Evolutionary conservation across 2,888 invertebrate species (phyloP).

Genomic region (Vesta saturnalis): DNA sequence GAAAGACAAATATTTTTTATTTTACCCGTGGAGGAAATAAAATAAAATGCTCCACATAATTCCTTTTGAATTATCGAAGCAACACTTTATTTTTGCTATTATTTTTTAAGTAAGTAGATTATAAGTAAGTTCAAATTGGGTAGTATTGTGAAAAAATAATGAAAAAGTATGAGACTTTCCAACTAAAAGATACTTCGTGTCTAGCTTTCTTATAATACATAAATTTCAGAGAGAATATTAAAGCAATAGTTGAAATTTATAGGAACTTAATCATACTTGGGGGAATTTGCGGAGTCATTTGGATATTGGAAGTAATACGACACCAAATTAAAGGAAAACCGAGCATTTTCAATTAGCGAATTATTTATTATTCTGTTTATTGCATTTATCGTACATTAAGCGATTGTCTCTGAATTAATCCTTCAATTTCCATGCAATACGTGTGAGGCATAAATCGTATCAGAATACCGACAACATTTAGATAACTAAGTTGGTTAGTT

Average conservation of each 20-base stretch:
- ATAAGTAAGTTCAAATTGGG: not conserved
- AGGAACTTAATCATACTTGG: not conserved
- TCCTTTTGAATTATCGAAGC: not conserved
- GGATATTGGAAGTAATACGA: not conserved
- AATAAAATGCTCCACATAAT: not conserved
- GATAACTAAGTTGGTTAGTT: no score
- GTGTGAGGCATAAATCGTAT: not conserved
- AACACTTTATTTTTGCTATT: not conserved
- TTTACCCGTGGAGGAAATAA: no score
- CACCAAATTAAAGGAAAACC: conserved; percentile 1
- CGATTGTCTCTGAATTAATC: not conserved
- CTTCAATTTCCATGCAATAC: not conserved
- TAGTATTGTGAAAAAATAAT: not conserved
- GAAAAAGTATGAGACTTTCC: not conserved
- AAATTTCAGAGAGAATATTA: not conserved
- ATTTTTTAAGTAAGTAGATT: not conserved
- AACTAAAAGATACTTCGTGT: not conserved
- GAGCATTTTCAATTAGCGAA: not conserved
- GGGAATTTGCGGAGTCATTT: not conserved
- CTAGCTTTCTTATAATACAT: not conserved
- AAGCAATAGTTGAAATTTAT: not conserved
- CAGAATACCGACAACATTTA: no score
- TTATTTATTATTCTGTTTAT: not conserved
- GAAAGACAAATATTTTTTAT: no score
- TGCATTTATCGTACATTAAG: not conserved